phyloP scores from a whole-genome alignment of 1,140 invertebrate genomes.

The Grapholita molesta region DNA sequence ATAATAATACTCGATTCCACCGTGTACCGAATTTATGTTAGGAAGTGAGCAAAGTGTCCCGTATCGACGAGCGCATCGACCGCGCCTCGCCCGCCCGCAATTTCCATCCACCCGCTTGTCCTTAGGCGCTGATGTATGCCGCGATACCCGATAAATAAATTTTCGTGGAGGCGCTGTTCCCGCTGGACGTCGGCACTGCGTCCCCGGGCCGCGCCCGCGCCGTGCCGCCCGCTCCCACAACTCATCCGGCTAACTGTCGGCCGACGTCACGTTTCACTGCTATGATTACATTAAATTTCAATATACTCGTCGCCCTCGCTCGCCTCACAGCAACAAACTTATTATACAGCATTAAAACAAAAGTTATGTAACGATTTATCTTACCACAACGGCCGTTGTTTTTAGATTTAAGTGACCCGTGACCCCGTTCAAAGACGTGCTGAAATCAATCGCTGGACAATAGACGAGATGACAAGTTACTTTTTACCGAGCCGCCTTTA shows the following conservation, averaged over 20 bases:
- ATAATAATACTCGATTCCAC: constrained; percentile 74
- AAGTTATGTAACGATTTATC: constrained; percentile 19
- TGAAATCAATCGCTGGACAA: constrained; percentile 20
- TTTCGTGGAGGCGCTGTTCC: constrained; percentile 46
- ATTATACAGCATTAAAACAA: constrained; percentile 17
- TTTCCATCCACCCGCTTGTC: constrained; percentile 49
- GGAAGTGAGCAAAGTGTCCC: constrained; percentile 68
- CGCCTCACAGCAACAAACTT: constrained; percentile 22
- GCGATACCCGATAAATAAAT: constrained; percentile 65
- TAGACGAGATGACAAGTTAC: constrained; percentile 14
- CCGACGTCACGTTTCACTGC: constrained; percentile 44
- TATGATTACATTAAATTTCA: constrained; percentile 43
- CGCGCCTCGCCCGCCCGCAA: constrained; percentile 47
- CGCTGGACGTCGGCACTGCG: constrained; percentile 44
- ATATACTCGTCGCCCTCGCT: constrained; percentile 31
- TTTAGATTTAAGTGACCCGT: constrained; percentile 13
- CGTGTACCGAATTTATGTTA: constrained; percentile 74
- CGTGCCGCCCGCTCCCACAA: constrained; percentile 33
- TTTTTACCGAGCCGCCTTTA: neutral
- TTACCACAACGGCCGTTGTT: neutral
- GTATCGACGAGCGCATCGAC: constrained; percentile 59
- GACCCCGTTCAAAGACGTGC: constrained; percentile 10
- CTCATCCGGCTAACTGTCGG: constrained; percentile 51
- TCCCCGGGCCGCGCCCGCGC: constrained; percentile 26
- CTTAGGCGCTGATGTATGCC: constrained; percentile 47